phyloP scores from a whole-genome alignment of 2,797 vertebrate species.

The Acanthurus lineatus region DNA sequence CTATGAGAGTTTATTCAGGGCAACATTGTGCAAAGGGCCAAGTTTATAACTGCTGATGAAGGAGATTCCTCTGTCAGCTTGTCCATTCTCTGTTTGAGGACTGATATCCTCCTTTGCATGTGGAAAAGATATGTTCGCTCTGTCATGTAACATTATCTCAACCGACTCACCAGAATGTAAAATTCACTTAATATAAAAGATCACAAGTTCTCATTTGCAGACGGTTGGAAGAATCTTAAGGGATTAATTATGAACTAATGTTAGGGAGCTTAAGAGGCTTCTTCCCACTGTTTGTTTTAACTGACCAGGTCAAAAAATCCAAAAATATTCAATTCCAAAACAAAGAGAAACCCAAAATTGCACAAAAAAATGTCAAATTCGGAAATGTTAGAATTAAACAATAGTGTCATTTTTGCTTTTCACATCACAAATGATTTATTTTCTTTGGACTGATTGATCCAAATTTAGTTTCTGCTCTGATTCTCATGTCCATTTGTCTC shows the following conservation, averaged over 20 bases:
- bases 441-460: background rate
- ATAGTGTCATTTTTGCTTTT: background rate
- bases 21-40: background rate
- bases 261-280: background rate
- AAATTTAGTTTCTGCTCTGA: background rate
- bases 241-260: background rate
- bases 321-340: background rate
- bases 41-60: background rate
- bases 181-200: background rate
- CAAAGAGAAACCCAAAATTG: background rate
- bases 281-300: too few species aligned
- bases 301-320: background rate
- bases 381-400: background rate
- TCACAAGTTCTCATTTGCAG: too few species aligned
- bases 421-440: background rate
- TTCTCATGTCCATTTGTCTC: background rate
- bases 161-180: background rate
- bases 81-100: background rate
- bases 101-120: conserved; percentile 23
- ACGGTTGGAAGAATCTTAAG: background rate
- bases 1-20: background rate
- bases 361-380: background rate
- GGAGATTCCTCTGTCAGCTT: background rate
- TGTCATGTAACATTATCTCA: background rate
- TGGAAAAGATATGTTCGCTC: background rate